Evolutionary conservation across 2,888 invertebrate species (phyloP), one percentile per base, ranked within the genome.

Genomic region (Formica aserva): DNA sequence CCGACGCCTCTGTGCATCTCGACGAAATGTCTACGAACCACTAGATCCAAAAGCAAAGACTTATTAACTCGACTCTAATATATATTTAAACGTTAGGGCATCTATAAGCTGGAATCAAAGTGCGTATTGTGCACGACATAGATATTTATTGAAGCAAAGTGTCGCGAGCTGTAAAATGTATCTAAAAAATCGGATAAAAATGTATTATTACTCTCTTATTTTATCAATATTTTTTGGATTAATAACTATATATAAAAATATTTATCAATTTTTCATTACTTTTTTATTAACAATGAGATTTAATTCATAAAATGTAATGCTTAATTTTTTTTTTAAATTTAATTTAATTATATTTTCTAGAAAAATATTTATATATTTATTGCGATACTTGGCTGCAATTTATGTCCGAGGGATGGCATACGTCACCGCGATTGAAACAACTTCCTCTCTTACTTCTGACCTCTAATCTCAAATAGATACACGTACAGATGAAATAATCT

Each of bases 191-290:
- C 3, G 29, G 2, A 62, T 18, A 41, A 18, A 62, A 71, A 8
- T n/a, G 18, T 48, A 48, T 13, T 48, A 60, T 41, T 18, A 29
- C 3, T 63, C 22, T 48, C 1, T 35, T 48, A 45, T 15, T 1
- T 62, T 65, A 72, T 72, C 9, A 8, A 55, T 86, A 81, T 77
- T 63, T 69, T 55, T 65, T 22, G 18, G 57, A 87, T 85, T 65
- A 85, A 29, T 84, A 76, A 15, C 69, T 81, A 82, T 75, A 78
- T 81, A 82, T 75, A 78, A 48, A 72, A 69, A 75, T 82, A 52
- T 69, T 69, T 82, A 62, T 78, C 22, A 45, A 63, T 74, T 55
- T 71, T 45, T 52, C 57, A 78, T 85, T 76, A 66, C 1, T 67
- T 13, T 22, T 82, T 87, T 62, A 63, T 80, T 82, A 86, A 75